phyloP scores from a whole-genome alignment of 2,888 invertebrate genomes.

The Brachyptera risi region DNA sequence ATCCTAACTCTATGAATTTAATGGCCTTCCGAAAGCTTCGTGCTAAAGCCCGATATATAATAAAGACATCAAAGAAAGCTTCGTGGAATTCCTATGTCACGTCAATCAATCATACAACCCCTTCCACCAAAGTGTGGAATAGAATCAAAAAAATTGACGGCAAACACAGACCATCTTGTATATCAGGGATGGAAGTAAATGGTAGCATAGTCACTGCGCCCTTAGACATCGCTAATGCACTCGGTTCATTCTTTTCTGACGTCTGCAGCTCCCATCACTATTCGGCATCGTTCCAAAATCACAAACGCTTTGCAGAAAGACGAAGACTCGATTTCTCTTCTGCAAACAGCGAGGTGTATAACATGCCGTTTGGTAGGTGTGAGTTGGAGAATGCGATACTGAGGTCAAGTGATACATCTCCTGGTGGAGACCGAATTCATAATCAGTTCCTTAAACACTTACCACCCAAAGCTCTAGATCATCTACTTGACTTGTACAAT shows the following conservation, averaged over 20 bases:
- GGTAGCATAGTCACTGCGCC: not conserved
- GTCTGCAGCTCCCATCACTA: conserved; percentile 11
- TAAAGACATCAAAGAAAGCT: not conserved
- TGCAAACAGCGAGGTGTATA: too few species aligned
- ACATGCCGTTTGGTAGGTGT: too few species aligned
- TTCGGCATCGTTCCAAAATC: not conserved
- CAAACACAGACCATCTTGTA: not conserved
- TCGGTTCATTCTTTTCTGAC: not conserved
- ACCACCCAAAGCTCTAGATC: not conserved
- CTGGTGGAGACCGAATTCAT: conserved; percentile 16
- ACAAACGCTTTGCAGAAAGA: not conserved
- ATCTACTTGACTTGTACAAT: conserved; percentile 1
- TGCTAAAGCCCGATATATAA: not conserved
- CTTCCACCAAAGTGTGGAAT: not conserved
- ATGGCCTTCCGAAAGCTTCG: not conserved
- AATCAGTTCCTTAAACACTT: conserved; percentile 8
- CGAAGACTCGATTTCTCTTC: not conserved
- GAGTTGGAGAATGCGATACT: too few species aligned
- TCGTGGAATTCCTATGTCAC: conserved; percentile 1
- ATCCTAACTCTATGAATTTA: not conserved
- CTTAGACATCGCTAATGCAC: not conserved
- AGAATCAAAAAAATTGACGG: conserved; percentile 13
- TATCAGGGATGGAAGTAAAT: not conserved
- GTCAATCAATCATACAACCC: not conserved
- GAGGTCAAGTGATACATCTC: conserved; percentile 12